phyloP scores from a whole-genome alignment of 2,113 vertebrate species.

The Laticauda colubrina region DNA sequence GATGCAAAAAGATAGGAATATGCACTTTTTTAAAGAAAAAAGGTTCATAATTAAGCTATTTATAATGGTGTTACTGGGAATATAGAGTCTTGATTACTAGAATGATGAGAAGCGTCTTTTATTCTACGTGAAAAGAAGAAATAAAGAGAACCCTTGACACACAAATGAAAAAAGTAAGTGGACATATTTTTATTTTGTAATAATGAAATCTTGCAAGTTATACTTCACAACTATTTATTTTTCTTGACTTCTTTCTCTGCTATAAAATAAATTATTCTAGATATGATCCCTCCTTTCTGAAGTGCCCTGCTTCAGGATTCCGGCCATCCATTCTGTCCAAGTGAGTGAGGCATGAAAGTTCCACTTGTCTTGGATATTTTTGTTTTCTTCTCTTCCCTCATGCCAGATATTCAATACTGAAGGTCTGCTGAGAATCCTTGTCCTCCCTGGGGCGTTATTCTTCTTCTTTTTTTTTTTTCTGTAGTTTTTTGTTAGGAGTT shows the following conservation, averaged over 20 bases:
- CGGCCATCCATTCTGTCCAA: background rate
- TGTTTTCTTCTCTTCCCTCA: background rate
- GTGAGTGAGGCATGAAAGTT: background rate
- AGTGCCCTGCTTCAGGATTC: background rate
- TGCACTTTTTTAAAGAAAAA: constrained; percentile 1
- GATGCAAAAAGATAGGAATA: constrained; percentile 40
- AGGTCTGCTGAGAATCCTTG: background rate
- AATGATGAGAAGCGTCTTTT: background rate
- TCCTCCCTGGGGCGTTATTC: background rate
- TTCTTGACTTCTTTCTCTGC: background rate
- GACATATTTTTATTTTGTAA: background rate
- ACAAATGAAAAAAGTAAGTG: background rate
- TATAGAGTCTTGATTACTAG: background rate
- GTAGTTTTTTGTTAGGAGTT: background rate
- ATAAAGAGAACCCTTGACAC: background rate
- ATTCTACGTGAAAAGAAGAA: background rate
- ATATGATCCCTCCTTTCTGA: background rate
- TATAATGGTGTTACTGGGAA: constrained; percentile 24
- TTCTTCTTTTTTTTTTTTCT: background rate
- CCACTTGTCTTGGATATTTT: background rate
- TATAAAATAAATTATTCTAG: background rate
- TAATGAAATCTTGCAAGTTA: background rate
- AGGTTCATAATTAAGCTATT: constrained; percentile 38
- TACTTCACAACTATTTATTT: background rate
- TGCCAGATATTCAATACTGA: background rate